Evolutionary conservation across 2,797 vertebrate species (phyloP).

Genomic region (Aselliscus stoliczkanus): DNA sequence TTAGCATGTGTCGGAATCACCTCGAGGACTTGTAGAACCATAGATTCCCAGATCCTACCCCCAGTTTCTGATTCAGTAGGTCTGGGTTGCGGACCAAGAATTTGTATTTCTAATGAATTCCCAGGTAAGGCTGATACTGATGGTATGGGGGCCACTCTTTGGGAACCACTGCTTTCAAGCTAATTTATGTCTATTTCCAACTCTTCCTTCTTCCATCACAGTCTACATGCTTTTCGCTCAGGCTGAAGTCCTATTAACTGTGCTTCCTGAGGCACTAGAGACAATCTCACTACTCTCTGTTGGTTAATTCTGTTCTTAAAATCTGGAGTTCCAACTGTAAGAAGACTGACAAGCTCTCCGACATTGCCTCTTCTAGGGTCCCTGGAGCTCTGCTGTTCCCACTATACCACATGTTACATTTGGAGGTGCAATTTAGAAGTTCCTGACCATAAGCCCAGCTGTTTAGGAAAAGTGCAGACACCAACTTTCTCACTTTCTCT

Average conservation of each 20-base stretch:
- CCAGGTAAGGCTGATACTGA: neutral
- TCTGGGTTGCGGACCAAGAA: neutral
- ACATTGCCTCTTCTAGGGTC: neutral
- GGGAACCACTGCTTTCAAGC: neutral
- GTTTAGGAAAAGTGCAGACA: slow-evolving; percentile 29
- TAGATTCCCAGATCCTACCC: neutral
- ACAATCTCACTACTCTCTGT: neutral
- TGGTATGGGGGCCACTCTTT: neutral
- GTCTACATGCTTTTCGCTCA: neutral
- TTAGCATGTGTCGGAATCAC: neutral
- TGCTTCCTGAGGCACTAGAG: neutral
- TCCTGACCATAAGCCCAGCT: slow-evolving; percentile 39
- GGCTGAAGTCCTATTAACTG: neutral
- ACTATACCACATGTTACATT: neutral
- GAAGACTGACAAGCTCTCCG: neutral
- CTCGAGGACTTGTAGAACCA: neutral
- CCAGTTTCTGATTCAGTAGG: neutral
- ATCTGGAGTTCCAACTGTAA: neutral
- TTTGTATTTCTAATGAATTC: neutral
- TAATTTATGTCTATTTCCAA: neutral
- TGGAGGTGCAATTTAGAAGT: neutral
- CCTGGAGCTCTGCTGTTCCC: neutral
- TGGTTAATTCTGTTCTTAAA: neutral
- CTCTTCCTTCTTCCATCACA: neutral
- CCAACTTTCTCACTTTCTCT: neutral